Evolutionary conservation across 2,797 vertebrate species (phyloP), one percentile per base, ranked within the genome.

Genomic region (Falco cherrug): DNA sequence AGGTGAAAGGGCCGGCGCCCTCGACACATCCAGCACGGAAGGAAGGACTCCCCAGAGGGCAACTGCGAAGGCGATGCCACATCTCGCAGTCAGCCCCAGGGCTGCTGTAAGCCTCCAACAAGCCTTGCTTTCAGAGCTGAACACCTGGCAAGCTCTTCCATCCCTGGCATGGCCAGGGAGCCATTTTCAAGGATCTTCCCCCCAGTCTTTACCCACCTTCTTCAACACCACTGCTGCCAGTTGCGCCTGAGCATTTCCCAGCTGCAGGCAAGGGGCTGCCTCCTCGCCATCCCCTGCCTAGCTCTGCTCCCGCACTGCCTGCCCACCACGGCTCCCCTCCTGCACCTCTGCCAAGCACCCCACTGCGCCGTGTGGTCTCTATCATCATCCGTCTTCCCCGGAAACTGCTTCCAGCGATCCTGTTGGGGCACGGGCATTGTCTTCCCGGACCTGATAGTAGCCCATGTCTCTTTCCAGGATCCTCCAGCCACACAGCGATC

Each of bases 391-490:
- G 41, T 47, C 37, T 69, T 89, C 51, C 56, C 41, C 61, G 2
- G 0, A 61, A 83, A 87, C 4, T 2, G 0, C 51, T 83, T 79
- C 47, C 47, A 85, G 47, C 63, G 73, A 15, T 45, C 22, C n/a
- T 25, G 2, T 10, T 0, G 0, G n/a, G 14, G 22, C 45, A 78
- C 0, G 0, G 48, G 6, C 12, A 11, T 14, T 67, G 84, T 48
- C 19, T 25, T 87, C 53, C 41, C 50, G 15, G 15, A 28, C 10
- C 45, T 61, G 45, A 41, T 7, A 6, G 59, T 11, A 91, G 25
- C 20, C 29, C 43, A 5, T 1, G 1, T 8, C n/a, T 89, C 33
- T 45, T 47, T 45, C 59, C 3, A 3, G 50, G 78, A 65, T 89
- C 31, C 29, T 87, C 39, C 48, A 60, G 53, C 39, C 59, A 53